phyloP scores from a whole-genome alignment of 2,113 vertebrate genomes.

The Thalassarche chlororhynchos region DNA sequence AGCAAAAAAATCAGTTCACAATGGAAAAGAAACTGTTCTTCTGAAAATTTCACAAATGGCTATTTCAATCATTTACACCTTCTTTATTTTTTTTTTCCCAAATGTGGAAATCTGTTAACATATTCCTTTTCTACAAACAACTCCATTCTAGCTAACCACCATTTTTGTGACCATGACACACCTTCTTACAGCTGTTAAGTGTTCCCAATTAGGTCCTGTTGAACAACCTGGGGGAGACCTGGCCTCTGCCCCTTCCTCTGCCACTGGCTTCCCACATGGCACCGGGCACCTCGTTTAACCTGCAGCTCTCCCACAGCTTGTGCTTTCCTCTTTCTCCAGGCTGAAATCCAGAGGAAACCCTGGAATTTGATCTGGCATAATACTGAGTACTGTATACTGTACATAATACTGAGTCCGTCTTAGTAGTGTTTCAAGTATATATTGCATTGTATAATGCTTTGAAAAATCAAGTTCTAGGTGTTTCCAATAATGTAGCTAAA shows the following conservation, averaged over 20 bases:
- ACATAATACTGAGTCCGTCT: not conserved
- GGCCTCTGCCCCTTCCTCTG: not conserved
- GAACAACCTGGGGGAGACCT: not conserved
- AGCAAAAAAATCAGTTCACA: not conserved
- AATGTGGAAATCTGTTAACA: not conserved
- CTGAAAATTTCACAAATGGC: not conserved
- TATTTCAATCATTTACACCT: not conserved
- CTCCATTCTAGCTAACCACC: not conserved
- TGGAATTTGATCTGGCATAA: not conserved
- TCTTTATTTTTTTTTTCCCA: not conserved
- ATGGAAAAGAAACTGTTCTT: not conserved
- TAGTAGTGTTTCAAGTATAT: not conserved
- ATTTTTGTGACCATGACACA: not conserved
- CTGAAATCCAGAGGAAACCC: not conserved
- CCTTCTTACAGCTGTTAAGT: not conserved
- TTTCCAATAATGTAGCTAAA: conserved; percentile 7
- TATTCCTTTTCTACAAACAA: rapidly evolving
- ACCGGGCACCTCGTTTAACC: not conserved
- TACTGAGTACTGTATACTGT: not conserved
- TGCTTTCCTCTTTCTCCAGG: not conserved
- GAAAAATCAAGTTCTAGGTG: not conserved
- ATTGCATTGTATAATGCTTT: not conserved
- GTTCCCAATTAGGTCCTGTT: not conserved
- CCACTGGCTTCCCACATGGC: not conserved
- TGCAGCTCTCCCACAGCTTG: not conserved